phyloP scores from a whole-genome alignment of 2,888 invertebrate species.

The Drosophila infuscata region DNA sequence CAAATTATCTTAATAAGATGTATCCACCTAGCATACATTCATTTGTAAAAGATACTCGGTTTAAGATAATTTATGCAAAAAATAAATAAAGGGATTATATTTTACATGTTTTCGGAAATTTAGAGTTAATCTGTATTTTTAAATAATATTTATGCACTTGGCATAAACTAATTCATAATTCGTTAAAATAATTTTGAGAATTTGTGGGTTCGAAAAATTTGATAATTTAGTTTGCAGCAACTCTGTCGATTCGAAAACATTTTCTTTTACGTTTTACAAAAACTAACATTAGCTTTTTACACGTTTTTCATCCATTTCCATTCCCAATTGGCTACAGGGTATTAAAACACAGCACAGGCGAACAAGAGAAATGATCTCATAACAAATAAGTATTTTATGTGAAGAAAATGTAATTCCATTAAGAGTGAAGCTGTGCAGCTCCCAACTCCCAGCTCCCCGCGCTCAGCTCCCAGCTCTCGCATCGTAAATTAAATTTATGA shows the following conservation, averaged over 20 bases:
- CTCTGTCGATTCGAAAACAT: background rate
- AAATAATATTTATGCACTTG: background rate
- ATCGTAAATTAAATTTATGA: constrained; percentile 37
- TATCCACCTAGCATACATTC: no score
- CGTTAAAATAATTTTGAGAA: no score
- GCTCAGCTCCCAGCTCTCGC: background rate
- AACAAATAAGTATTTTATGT: constrained; percentile 49
- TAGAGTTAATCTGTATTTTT: background rate
- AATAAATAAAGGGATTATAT: background rate
- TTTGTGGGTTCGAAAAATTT: background rate
- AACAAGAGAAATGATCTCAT: constrained; percentile 50
- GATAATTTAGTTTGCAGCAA: background rate
- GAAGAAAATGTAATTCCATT: constrained; percentile 62
- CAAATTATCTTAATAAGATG: background rate
- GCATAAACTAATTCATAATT: no score
- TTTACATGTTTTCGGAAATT: background rate
- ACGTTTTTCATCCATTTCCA: background rate
- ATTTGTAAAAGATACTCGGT: no score
- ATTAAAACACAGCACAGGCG: background rate
- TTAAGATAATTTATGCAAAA: background rate
- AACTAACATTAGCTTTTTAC: background rate
- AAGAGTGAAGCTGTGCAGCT: constrained; percentile 37
- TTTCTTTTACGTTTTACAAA: background rate
- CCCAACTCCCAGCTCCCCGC: background rate
- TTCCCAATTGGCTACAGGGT: background rate